Base-by-base conservation (phyloP, 2,113 vertebrate species). In the Pseudonaja textilis region DNA sequence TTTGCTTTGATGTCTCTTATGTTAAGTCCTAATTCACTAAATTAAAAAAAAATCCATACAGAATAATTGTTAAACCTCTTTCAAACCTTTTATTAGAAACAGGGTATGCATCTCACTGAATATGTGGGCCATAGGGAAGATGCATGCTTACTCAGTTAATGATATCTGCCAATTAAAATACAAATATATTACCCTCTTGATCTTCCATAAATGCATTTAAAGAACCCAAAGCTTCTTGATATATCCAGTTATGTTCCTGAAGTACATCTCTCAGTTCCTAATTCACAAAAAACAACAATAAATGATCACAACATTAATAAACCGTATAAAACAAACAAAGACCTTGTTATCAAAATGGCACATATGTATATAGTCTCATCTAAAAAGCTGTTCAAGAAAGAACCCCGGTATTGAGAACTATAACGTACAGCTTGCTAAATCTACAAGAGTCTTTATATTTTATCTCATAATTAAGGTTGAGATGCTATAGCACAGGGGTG, bases 221-320 rank as follows among this genome's bases (percentile, higher is more conserved):
- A 89, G 98, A 98, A 91, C 98, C 98, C 96, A 98, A 95, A 69
- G 99, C 98, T 93, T 99, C 98, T 25, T 97, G 96, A 93, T 97
- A 98, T 93, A 98, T 98, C 99, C 99, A 99, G 90, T 99, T 98
- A 92, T 99, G 99, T 61, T 99, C 98, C 94, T 98, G 96, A 93
- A 99, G 98, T 55, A 99, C 98, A 74, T 98, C 97, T 94, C 98
- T 98, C 93, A 99, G 97, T 94, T 99, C 98, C 99, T 99, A 95
- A 88, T 89, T 88, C 96, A 92, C 52, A 16, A 92, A 29, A 96
- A 50, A 50, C 0, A 47, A 47, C 47, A 50, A 50, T 91, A 91
- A 93, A 89, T 89, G 74, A 9, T 50, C 25, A 87, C 74, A 54
- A 5, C 50, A 89, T 50, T 64, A 18, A 69, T 69, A 47, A 16